Conservation (phyloP, 2,888 invertebrate species). For the Oligia latruncula region DNA sequence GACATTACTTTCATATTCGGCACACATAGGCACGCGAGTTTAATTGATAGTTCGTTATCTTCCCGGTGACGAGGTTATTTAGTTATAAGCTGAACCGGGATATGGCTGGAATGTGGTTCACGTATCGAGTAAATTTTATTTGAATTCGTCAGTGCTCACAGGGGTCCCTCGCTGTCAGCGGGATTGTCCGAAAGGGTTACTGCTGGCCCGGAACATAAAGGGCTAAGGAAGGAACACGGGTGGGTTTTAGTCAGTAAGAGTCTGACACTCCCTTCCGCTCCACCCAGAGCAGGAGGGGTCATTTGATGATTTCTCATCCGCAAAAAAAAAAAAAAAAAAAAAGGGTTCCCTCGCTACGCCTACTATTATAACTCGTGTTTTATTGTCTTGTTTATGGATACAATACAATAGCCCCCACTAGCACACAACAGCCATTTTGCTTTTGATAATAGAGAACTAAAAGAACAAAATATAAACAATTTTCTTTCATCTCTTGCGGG, state of each 20-base stretch:
- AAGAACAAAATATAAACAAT: conserved; percentile 36
- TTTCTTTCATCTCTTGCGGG: conserved; percentile 33
- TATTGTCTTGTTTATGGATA: conserved; percentile 59
- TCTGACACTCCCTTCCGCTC: too few species aligned
- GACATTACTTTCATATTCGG: conserved; percentile 70
- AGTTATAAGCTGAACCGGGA: conserved; percentile 73
- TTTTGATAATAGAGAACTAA: conserved; percentile 45
- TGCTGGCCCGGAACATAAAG: too few species aligned
- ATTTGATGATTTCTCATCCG: too few species aligned
- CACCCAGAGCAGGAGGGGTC: too few species aligned
- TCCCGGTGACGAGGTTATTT: conserved; percentile 73
- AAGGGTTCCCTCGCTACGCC: conserved; percentile 56
- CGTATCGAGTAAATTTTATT: conserved; percentile 77
- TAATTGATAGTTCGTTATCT: conserved; percentile 79
- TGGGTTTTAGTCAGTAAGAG: too few species aligned
- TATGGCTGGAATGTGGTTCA: conserved; percentile 69
- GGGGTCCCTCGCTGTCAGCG: conserved; percentile 59
- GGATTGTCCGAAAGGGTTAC: too few species aligned
- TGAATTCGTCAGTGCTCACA: conserved; percentile 71
- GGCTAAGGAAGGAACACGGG: too few species aligned
- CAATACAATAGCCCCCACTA: conserved; percentile 45
- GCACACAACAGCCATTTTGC: conserved; percentile 38
- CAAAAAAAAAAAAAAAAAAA: too few species aligned
- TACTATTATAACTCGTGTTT: conserved; percentile 51
- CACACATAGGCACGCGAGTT: conserved; percentile 69